A percentile compares a stretch with the other conserved stretches of the same genome.
These are phyloP conservation scores for Paradoxurus hermaphroditus DNA, from an alignment of 2,113 vertebrate genomes.

Conservation along the genomic window DNA sequence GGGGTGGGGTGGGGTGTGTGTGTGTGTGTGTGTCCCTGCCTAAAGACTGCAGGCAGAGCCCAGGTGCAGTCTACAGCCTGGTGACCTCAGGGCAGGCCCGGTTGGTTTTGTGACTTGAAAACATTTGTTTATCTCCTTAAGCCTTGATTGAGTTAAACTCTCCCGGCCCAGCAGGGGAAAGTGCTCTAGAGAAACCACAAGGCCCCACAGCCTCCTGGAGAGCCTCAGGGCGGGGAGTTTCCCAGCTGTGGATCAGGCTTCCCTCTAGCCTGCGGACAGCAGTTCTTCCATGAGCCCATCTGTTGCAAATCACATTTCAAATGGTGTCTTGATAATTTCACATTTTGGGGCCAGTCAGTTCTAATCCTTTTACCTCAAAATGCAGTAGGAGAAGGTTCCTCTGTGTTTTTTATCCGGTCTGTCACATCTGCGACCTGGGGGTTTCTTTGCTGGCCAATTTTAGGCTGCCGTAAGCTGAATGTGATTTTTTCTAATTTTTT, in stretches of 20 bases:
- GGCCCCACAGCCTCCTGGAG: too few relatives aligned
- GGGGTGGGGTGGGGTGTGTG: too few relatives aligned
- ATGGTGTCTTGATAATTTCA: background rate
- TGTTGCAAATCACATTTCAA: too few relatives aligned
- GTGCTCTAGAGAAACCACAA: background rate
- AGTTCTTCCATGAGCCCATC: too few relatives aligned
- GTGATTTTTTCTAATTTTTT: too few relatives aligned
- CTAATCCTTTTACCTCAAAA: background rate
- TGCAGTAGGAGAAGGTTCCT: too few relatives aligned
- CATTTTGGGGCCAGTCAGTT: background rate
- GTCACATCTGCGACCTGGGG: rapidly evolving
- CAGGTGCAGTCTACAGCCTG: background rate
- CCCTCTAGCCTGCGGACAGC: background rate
- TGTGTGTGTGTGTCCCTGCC: too few relatives aligned
- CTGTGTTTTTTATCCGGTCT: background rate
- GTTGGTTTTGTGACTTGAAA: background rate
- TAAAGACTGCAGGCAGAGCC: background rate
- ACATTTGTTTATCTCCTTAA: background rate
- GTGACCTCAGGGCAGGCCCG: rapidly evolving
- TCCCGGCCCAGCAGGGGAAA: background rate
- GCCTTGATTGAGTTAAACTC: background rate
- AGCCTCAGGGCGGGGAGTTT: too few relatives aligned
- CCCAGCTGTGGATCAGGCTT: background rate
- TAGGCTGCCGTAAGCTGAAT: background rate
- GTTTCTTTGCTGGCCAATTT: background rate